Conservation (phyloP, 2,888 invertebrate species). For the Icerya purchasi region DNA sequence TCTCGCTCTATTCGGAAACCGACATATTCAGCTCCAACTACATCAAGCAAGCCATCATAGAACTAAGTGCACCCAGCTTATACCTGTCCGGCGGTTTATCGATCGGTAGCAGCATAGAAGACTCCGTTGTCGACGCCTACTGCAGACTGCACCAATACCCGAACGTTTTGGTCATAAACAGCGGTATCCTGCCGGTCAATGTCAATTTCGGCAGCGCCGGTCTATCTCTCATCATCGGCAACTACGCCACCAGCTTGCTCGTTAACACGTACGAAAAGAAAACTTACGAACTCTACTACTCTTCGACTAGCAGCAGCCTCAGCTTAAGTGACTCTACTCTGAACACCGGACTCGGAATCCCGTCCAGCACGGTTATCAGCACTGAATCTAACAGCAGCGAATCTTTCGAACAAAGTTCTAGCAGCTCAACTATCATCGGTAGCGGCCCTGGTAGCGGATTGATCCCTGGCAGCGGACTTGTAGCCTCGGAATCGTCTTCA, state of each 20-base stretch:
- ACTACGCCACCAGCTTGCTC: not conserved
- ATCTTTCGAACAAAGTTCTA: too few species aligned
- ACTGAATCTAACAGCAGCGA: too few species aligned
- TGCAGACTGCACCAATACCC: not conserved
- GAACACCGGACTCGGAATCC: too few species aligned
- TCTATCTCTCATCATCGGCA: not conserved
- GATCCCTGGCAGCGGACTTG: too few species aligned
- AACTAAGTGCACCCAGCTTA: not conserved
- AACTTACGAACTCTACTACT: not conserved
- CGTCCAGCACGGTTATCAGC: too few species aligned
- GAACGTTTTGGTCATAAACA: not conserved
- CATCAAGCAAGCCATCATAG: not conserved
- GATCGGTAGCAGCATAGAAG: not conserved
- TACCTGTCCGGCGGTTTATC: not conserved
- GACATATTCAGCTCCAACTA: not conserved
- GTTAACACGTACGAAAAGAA: not conserved
- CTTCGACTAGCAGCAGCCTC: not conserved
- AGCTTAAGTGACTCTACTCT: not conserved
- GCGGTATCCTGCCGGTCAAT: not conserved
- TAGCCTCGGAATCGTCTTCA: too few species aligned
- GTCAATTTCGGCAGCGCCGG: not conserved
- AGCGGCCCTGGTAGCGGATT: too few species aligned
- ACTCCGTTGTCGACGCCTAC: not conserved
- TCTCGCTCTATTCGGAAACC: not conserved
- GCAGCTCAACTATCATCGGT: too few species aligned